Conservation (phyloP, 2,797 vertebrate species). For the Muscicapa striata region DNA sequence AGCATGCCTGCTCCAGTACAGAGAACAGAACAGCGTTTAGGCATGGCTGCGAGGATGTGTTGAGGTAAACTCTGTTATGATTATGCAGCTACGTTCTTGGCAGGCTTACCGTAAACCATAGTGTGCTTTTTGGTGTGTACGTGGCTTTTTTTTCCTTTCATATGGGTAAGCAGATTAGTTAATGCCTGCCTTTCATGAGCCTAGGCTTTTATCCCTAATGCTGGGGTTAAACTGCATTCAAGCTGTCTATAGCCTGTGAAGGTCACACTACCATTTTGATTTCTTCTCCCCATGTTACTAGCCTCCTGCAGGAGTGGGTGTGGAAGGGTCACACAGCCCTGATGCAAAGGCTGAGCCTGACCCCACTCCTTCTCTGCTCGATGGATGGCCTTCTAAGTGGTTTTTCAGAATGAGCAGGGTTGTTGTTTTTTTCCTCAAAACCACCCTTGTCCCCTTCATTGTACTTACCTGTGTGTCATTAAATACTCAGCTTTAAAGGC, state of each 20-base stretch:
- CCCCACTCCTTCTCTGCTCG: neutral
- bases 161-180: constrained; percentile 49
- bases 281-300: neutral
- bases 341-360: neutral
- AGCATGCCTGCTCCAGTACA: neutral
- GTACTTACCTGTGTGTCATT: neutral
- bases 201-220: constrained; percentile 52
- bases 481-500: neutral
- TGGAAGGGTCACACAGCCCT: accelerated
- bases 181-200: constrained; percentile 34
- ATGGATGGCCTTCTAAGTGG: neutral
- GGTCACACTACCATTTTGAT: constrained; percentile 58
- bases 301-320: neutral
- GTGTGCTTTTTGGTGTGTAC: constrained; percentile 17
- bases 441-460: accelerated
- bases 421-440: neutral
- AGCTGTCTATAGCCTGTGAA: constrained; percentile 30
- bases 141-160: neutral
- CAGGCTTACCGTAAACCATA: neutral
- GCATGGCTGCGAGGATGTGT: neutral
- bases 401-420: neutral
- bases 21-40: constrained; percentile 9
- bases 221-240: constrained; percentile 37
- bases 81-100: constrained; percentile 1
- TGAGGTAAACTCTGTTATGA: constrained; percentile 32